Evolutionary conservation across 2,113 vertebrate species (phyloP), one percentile per base, ranked within the genome.

Genomic region (Balaeniceps rex): DNA sequence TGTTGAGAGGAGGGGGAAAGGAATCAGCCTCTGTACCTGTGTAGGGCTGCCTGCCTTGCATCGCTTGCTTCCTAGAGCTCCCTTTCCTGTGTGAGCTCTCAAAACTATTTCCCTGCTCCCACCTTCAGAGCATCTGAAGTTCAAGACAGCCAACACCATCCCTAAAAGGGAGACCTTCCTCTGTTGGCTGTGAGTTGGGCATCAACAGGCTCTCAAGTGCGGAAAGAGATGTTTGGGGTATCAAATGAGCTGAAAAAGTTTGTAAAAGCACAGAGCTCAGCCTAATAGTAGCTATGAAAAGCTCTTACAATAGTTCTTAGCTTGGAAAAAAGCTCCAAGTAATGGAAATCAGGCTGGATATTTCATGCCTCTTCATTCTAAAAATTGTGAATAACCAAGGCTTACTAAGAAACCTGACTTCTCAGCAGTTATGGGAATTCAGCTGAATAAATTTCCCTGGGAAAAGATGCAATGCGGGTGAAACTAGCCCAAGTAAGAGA

Each of bases 21-120:
- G 21, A 54, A 2, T 16, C 4, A 0, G 31, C 4, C 14, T 17
- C 31, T 36, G 9, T 64, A 3, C 9, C 17, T 63, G 19, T 0
- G 4, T 0, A 9, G 44, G 46, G 47, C 38, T 79, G 33, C 7
- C 46, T 51, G 38, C 42, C 38, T 76, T 70, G 31, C 2, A 1
- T 14, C 2, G 9, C 14, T 33, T 29, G n/a, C 29, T 87, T 74
- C 36, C 19, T n/a, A 11, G 14, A 40, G 49, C 49, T 65, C 28
- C 15, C 14, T 76, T 75, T 70, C 31, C 33, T 28, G 9, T 1
- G 0, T 25, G 18, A 71, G 42, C 36, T 38, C 22, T 38, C 16
- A 11, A 5, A 84, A 1, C 11, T 38, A 0, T 12, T 78, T 34
- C 29, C 15, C 19, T 36, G 42, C 26, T 81, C 16, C 22, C 5